Conservation (phyloP, 53 echinoderm and acorn worm species). For the Henricia sp. region DNA sequence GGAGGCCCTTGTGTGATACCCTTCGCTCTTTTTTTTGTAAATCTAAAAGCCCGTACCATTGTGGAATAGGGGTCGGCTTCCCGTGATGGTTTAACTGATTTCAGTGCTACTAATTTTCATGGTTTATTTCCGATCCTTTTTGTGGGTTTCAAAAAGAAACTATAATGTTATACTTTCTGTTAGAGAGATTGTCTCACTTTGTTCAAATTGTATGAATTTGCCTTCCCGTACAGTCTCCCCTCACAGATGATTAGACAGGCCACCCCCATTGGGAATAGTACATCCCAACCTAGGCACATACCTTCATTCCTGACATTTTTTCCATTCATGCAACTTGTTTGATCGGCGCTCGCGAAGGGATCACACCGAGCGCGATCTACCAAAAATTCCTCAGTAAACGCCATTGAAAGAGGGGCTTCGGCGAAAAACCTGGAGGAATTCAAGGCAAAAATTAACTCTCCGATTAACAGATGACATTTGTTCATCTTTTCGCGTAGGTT, state of each 20-base stretch:
- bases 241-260: not conserved
- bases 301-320: slow-evolving; percentile 98
- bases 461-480: not conserved
- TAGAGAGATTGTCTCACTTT: too few species aligned
- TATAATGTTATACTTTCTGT: too few species aligned
- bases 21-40: slow-evolving; percentile 55
- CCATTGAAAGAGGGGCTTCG: not conserved
- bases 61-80: slow-evolving; percentile 30
- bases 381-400: slow-evolving; percentile 7
- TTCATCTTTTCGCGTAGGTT: not conserved
- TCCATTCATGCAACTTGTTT: slow-evolving; percentile 97
- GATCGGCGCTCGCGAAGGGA: slow-evolving; percentile 74
- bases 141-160: too few species aligned
- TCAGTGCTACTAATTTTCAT: not conserved
- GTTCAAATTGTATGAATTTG: too few species aligned
- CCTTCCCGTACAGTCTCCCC: too few species aligned
- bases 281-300: slow-evolving; percentile 46
- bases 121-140: too few species aligned
- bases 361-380: slow-evolving; percentile 3
- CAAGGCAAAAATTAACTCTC: not conserved
- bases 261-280: slow-evolving; percentile 19
- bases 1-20: slow-evolving; percentile 51
- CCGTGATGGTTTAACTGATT: not conserved
- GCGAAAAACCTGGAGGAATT: not conserved
- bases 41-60: slow-evolving; percentile 42